phyloP scores from a whole-genome alignment of 35 echinoderm and acorn worm genomes.

The Amphiura filiformis region DNA sequence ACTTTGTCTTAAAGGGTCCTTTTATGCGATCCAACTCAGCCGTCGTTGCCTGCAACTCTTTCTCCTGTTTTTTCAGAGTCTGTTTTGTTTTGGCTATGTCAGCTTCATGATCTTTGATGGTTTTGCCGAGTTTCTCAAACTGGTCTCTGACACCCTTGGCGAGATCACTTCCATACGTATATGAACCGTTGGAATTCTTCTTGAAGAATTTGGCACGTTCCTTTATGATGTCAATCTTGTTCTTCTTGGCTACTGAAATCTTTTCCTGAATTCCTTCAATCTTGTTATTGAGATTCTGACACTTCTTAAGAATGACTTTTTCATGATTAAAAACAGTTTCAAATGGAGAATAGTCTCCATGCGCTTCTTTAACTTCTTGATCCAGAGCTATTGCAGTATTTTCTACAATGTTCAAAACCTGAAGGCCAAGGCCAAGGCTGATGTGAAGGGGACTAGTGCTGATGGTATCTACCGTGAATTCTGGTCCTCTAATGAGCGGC shows the following conservation, averaged over 20 bases:
- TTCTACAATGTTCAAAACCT: not conserved
- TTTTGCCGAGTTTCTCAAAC: not conserved
- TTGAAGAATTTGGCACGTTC: not conserved
- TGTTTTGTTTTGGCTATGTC: not conserved
- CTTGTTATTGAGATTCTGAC: not conserved
- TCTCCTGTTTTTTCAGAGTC: not conserved
- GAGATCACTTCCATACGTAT: not conserved
- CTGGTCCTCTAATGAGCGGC: no score
- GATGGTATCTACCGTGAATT: not conserved
- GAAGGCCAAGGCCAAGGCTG: not conserved
- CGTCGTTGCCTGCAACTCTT: not conserved
- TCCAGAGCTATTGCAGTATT: not conserved
- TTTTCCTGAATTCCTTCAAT: not conserved
- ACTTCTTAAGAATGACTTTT: not conserved
- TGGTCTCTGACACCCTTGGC: not conserved
- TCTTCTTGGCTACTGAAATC: not conserved
- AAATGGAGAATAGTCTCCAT: not conserved
- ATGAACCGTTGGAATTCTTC: not conserved
- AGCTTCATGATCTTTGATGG: not conserved
- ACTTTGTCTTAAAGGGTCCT: not conserved
- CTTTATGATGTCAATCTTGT: not conserved
- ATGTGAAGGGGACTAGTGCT: not conserved
- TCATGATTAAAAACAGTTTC: not conserved
- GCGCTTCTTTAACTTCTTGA: not conserved
- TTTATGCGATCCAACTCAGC: not conserved